Base-by-base conservation (phyloP, 2,888 invertebrate species). In the Latheticus oryzae region DNA sequence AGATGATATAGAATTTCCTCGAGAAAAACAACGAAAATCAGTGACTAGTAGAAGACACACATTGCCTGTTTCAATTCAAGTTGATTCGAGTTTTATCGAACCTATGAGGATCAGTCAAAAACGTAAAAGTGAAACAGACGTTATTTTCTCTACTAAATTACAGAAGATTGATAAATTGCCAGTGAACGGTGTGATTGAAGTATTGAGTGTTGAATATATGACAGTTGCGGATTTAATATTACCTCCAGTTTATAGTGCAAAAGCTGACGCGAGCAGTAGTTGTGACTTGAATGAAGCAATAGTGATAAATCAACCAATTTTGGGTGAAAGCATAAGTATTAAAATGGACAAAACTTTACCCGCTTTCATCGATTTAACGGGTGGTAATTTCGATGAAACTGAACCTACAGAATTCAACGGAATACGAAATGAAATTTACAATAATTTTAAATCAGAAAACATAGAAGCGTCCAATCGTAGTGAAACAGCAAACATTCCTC, bases 111-210 rank as follows among this genome's bases (percentile, higher is more conserved):
- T 43, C 2, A 17, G 5, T 8, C 8, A 19, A 5, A 43, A 43
- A 17, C 30, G 45, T 1, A 45, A 19, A 17, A 45, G 45, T 17
- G 45, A 30, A 30, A 1, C 19, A 5, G 45, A 45, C 19, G 11
- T n/a, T 5, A 2, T 8, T 7, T 9, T 28, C 21, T 5, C 3
- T 28, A 12, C n/a, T 28, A 28, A 28, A 28, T 9, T 28, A 5
- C 28, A 28, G 12, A 28, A 28, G 12, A 28, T 12, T 5, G 11
- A 21, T 0, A 2, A 21, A 21, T 5, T 9, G 19, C 21, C 19
- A 11, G 8, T 38, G 9, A 28, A 8, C 8, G 5, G 28, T 28
- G 9, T 12, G 9, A 8, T 21, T 5, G 37, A 21, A 5, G 37
- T 11, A 13, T 3, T 13, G n/a, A 24, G 7, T 12, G 11, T 9